phyloP scores from a whole-genome alignment of 2,888 invertebrate genomes.

The Conistra vaccinii region DNA sequence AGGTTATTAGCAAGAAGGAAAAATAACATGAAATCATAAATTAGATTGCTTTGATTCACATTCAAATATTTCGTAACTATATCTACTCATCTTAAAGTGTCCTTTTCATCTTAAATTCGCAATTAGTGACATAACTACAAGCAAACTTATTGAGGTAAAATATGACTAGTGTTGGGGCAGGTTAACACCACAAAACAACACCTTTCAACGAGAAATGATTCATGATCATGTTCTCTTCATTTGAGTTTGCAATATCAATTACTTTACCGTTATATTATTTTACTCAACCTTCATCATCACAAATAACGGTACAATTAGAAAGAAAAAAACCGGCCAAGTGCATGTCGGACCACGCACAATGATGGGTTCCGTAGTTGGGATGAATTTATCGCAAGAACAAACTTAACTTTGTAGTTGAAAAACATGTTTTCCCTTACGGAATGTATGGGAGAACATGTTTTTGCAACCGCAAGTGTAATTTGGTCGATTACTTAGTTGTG shows the following conservation, averaged over 20 bases:
- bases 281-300: constrained; percentile 5
- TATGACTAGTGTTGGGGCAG: not conserved
- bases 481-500: too few relatives aligned
- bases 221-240: not conserved
- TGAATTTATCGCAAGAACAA: too few relatives aligned
- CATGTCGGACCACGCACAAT: too few relatives aligned
- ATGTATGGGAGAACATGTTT: too few relatives aligned
- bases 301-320: constrained; percentile 42
- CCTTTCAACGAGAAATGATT: not conserved
- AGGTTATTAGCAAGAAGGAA: not conserved
- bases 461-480: too few relatives aligned
- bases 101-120: not conserved
- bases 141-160: not conserved
- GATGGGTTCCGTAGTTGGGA: too few relatives aligned
- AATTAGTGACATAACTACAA: too few relatives aligned
- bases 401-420: too few relatives aligned
- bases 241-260: not conserved
- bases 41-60: not conserved
- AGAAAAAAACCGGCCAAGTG: too few relatives aligned
- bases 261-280: constrained; percentile 9
- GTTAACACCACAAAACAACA: not conserved
- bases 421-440: too few relatives aligned
- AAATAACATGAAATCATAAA: not conserved
- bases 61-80: not conserved
- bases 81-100: not conserved